Conservation (phyloP, 2,888 invertebrate species). For the Oxyteleia sp. region DNA sequence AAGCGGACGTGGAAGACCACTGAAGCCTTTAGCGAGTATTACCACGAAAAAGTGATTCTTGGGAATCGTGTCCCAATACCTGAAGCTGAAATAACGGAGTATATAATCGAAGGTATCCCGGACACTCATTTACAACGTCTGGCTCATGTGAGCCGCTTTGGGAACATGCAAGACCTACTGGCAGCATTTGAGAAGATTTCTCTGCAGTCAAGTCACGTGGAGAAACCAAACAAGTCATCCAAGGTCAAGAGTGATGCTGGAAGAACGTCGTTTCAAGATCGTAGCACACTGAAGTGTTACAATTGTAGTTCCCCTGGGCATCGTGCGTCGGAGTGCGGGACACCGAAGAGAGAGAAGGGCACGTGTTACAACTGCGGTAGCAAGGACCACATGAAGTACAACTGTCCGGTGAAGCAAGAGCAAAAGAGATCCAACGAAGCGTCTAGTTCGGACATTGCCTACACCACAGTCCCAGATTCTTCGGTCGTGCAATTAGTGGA, state of each 20-base stretch:
- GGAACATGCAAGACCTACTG: not conserved
- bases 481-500: not conserved
- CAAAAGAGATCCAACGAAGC: not conserved
- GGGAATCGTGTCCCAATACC: not conserved
- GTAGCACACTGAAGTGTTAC: not conserved
- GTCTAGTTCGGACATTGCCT: not conserved
- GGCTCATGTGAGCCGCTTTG: not conserved
- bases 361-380: not conserved
- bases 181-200: not conserved
- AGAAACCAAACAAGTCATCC: not conserved
- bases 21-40: not conserved
- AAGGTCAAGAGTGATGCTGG: not conserved
- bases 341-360: not conserved
- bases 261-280: not conserved
- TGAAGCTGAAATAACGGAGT: not conserved
- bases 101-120: not conserved
- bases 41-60: not conserved
- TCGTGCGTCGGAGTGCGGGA: not conserved
- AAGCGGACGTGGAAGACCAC: not conserved
- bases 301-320: constrained; percentile 2
- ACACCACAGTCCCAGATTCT: not conserved
- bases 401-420: not conserved
- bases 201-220: not conserved
- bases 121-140: not conserved
- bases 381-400: not conserved